A percentile compares a stretch with the other conserved stretches of the same genome.
phyloP scores from a whole-genome alignment of 2,888 invertebrate species.

The Tetragonisca angustula region DNA sequence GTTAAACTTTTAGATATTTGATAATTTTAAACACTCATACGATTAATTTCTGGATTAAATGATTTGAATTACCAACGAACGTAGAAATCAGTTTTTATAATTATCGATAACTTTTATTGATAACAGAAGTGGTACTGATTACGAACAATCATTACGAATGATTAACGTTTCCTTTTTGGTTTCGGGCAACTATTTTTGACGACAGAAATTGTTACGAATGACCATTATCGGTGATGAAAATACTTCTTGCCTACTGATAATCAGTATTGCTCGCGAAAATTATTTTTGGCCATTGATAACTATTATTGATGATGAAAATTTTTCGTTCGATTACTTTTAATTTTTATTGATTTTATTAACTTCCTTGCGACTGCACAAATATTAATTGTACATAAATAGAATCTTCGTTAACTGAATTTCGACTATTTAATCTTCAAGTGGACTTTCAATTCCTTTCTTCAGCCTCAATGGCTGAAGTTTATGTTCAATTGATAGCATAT shows the following conservation, averaged over 20 bases:
- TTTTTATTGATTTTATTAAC: background rate
- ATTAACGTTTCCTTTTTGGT: background rate
- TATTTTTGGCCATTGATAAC: background rate
- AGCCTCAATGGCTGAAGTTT: too few relatives aligned
- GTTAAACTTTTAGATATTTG: too few relatives aligned
- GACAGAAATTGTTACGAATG: background rate
- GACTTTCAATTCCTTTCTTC: too few relatives aligned
- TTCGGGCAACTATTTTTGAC: background rate
- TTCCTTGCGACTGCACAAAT: accelerated
- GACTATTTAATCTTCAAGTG: too few relatives aligned
- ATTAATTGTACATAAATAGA: accelerated
- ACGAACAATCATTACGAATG: background rate
- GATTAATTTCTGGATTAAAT: background rate
- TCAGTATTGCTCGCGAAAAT: too few relatives aligned
- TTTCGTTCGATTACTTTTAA: too few relatives aligned
- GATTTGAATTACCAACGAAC: background rate
- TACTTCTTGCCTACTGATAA: too few relatives aligned
- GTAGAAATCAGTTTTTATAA: too few relatives aligned
- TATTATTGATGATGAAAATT: background rate
- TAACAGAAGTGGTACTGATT: background rate
- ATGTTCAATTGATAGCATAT: too few relatives aligned
- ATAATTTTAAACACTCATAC: too few relatives aligned
- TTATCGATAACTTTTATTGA: too few relatives aligned
- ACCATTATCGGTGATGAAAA: too few relatives aligned
- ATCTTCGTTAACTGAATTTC: background rate